Base-by-base conservation (phyloP, 2,113 vertebrate species). In the Pampusana beccarii region DNA sequence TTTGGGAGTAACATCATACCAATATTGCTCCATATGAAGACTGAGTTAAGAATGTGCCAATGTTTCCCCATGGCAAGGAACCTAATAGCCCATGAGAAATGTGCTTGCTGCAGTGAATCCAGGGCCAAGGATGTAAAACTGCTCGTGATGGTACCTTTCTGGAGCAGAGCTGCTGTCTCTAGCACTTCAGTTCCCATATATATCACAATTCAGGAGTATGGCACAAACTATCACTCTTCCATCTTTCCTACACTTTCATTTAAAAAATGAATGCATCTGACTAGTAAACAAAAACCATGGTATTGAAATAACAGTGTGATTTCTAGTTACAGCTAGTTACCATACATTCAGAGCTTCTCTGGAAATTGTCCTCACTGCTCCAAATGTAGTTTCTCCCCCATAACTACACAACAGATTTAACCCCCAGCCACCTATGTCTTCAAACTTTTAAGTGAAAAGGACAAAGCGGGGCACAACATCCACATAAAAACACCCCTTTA, bases 51-150 rank as follows among this genome's bases (percentile, higher is more conserved):
- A 60, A 13, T 1, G 6, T 29, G 33, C 11, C 46, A 54, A 2
- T 13, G 17, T 33, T 54, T 34, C 17, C 34, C 13, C 29, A 29
- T 2, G 33, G 65, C 66, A 92, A 72, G 20, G 7, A 42, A 23
- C 9, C 1, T 1, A 62, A 36, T 8, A 21, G 36, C 36, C 33
- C 0, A 0, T 3, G 36, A 24, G 46, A 57, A 57, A 62, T 33
- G 5, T 1, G 1, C 26, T 48, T 67, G 20, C 12, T 38, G 33
- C 8, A 4, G 24, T 14, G 2, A 81, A 29, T 17, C 38, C 33
- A 62, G 57, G 44, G 29, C 50, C 13, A 19, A 24, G 31, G n/a
- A 53, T 14, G 28, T 38, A 10, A 33, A 82, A 56, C 15, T 67
- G 19, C 82, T 71, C 3, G 0, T 33, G 21, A 26, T 11, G 3